phyloP scores from a whole-genome alignment of 2,797 vertebrate species.

The Bovichtus variegatus region DNA sequence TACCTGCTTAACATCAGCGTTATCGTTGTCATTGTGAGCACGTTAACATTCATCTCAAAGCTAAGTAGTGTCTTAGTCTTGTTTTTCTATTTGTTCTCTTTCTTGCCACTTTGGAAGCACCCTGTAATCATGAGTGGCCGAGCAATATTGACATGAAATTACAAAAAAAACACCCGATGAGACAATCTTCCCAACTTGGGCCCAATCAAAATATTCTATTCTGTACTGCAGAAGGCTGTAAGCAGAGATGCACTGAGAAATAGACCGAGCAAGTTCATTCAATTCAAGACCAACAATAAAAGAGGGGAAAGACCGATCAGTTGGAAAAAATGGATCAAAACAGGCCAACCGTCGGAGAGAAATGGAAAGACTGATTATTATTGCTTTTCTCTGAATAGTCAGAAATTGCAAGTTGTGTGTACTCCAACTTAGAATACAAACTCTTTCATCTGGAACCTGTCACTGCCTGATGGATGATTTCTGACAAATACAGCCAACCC shows the following conservation, averaged over 20 bases:
- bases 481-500: constrained; percentile 45
- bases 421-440: constrained; percentile 40
- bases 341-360: constrained; percentile 16
- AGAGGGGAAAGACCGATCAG: constrained; percentile 18
- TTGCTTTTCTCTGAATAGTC: background rate
- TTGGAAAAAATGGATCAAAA: constrained; percentile 18
- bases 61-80: background rate
- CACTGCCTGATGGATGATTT: constrained; percentile 49
- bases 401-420: constrained; percentile 10
- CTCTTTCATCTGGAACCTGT: constrained; percentile 41
- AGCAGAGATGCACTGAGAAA: background rate
- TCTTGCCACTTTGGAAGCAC: background rate
- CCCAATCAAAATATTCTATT: background rate
- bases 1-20: background rate
- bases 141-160: constrained; percentile 13
- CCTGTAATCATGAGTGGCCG: background rate
- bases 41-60: background rate
- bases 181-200: background rate
- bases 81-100: background rate
- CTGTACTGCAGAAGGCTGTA: background rate
- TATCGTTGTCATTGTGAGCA: background rate
- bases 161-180: constrained; percentile 14
- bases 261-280: background rate
- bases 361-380: constrained; percentile 26
- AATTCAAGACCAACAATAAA: constrained; percentile 3